These are phyloP conservation scores for Oreochromis niloticus DNA, from an alignment of 2,113 vertebrate genomes.

Conservation along the genomic window DNA sequence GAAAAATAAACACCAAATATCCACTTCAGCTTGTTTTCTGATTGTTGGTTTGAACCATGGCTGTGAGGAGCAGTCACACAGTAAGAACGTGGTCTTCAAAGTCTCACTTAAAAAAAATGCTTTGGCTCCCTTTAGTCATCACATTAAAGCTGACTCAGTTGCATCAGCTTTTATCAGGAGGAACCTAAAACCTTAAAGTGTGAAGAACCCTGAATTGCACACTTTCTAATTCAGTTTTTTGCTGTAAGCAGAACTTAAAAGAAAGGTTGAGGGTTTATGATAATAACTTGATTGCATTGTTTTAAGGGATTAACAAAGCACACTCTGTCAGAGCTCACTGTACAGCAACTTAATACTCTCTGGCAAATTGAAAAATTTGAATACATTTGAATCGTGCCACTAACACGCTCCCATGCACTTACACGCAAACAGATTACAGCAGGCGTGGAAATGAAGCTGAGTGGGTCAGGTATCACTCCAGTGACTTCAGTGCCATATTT, in stretches of 20 bases:
- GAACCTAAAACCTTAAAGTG: background rate
- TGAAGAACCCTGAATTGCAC: background rate
- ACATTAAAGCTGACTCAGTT: background rate
- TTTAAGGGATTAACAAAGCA: background rate
- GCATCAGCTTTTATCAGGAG: background rate
- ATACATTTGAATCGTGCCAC: background rate
- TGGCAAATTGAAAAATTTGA: background rate
- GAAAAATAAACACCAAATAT: background rate
- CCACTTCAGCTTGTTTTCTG: background rate
- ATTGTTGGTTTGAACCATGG: background rate
- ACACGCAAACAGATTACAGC: background rate
- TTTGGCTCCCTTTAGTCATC: background rate
- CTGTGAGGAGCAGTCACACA: background rate
- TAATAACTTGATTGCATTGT: background rate
- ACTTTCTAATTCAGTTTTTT: background rate
- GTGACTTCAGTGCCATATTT: conserved; percentile 7
- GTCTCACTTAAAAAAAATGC: background rate
- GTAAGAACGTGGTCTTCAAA: background rate
- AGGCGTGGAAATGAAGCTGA: background rate
- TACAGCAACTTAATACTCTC: background rate
- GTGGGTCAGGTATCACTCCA: background rate
- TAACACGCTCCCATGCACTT: background rate
- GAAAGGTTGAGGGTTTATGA: background rate
- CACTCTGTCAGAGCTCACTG: background rate
- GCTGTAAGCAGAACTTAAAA: background rate